Evolutionary conservation across 2,888 invertebrate genomes (phyloP).

Genomic region (Dichetophora obliterata): DNA sequence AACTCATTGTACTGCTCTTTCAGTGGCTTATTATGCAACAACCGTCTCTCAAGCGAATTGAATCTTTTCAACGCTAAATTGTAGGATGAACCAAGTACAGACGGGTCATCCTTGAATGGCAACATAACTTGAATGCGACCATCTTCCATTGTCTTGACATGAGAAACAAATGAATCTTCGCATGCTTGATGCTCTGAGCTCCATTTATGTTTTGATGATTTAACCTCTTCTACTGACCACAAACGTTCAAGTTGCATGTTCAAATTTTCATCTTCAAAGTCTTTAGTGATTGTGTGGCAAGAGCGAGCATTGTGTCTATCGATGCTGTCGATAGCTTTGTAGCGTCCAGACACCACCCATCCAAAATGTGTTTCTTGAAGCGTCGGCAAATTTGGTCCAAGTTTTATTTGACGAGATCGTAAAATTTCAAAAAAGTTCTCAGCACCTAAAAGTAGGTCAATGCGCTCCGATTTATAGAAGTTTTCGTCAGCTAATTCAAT

Average conservation of each 20-base stretch:
- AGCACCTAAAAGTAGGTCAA: constrained; percentile 32
- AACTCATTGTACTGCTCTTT: constrained; percentile 44
- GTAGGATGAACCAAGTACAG: constrained; percentile 43
- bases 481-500: constrained; percentile 40
- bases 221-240: not conserved
- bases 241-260: constrained; percentile 21
- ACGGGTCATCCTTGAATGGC: constrained; percentile 29
- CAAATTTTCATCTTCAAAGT: constrained; percentile 33
- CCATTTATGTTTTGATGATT: not conserved
- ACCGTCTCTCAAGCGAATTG: constrained; percentile 38
- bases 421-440: too few species aligned
- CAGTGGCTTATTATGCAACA: constrained; percentile 29
- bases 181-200: constrained; percentile 32
- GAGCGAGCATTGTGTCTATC: too few species aligned
- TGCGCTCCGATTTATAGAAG: constrained; percentile 42
- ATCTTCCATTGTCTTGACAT: constrained; percentile 11
- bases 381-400: constrained; percentile 31
- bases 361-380: constrained; percentile 44
- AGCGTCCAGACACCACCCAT: constrained; percentile 42
- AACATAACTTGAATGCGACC: too few species aligned
- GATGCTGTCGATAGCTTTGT: too few species aligned
- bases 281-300: too few species aligned
- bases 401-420: too few species aligned
- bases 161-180: constrained; percentile 31
- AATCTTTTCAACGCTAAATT: constrained; percentile 42